Evolutionary conservation across 2,888 invertebrate species (phyloP).

Genomic region (Folsomia manolachei): DNA sequence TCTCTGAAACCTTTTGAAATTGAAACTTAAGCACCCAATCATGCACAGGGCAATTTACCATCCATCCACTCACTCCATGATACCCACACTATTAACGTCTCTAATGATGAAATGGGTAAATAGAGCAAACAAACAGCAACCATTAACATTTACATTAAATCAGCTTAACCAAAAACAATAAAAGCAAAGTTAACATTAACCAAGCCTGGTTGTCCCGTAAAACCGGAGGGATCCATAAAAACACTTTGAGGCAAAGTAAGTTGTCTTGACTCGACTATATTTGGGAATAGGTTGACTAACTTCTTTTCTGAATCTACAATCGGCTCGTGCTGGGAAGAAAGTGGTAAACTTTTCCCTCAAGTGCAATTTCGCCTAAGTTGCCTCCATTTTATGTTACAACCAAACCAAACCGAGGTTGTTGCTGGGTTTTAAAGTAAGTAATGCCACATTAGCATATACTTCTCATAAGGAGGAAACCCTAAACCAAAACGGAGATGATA

Average conservation of each 20-base stretch:
- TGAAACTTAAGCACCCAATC: background rate
- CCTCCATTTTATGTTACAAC: slow-evolving; percentile 1
- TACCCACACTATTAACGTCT: background rate
- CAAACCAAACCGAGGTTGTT: background rate
- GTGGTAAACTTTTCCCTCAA: slow-evolving; percentile 35
- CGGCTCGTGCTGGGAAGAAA: background rate
- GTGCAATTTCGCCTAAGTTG: slow-evolving; percentile 41
- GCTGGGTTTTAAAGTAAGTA: background rate
- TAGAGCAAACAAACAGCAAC: slow-evolving; percentile 3
- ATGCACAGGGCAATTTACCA: background rate
- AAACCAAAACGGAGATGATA: background rate
- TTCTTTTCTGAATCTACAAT: background rate
- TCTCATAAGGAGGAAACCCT: background rate
- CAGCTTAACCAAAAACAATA: slow-evolving; percentile 19
- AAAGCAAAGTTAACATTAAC: slow-evolving; percentile 14
- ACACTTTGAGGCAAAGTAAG: background rate
- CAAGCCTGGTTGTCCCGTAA: background rate
- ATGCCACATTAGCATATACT: background rate
- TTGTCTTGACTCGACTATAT: background rate
- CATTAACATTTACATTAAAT: slow-evolving; percentile 19
- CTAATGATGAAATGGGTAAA: slow-evolving; percentile 1
- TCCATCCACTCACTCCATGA: background rate
- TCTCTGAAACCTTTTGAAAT: background rate
- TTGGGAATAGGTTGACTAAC: background rate
- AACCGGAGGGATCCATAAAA: slow-evolving; percentile 15